Percentiles rank a stretch among this genome's conserved stretches.
Evolutionary conservation across 2,113 vertebrate genomes (phyloP).

Genomic region (Coptodon rendalli): DNA sequence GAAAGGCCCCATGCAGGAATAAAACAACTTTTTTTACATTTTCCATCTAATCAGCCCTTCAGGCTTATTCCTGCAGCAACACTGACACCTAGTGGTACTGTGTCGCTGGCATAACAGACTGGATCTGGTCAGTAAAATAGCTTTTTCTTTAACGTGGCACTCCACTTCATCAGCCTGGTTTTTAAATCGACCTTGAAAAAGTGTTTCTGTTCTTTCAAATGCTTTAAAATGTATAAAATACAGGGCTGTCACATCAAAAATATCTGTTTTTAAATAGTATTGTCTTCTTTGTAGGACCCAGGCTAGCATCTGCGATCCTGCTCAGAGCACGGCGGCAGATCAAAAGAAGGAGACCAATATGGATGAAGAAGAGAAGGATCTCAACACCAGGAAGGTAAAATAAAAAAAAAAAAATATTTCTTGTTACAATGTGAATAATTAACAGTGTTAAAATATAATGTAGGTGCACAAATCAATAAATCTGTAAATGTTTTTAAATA

Average conservation of each 20-base stretch:
- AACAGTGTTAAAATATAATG: not conserved
- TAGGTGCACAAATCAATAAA: not conserved
- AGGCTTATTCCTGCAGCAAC: not conserved
- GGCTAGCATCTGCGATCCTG: conserved; percentile 41
- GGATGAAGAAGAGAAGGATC: conserved; percentile 75
- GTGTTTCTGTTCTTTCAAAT: not conserved
- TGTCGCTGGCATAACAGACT: not conserved
- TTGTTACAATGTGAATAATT: not conserved
- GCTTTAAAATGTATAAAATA: not conserved
- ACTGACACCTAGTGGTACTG: not conserved
- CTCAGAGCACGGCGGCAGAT: conserved; percentile 31
- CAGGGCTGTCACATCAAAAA: not conserved
- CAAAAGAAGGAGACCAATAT: conserved; percentile 65
- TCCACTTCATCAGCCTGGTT: not conserved
- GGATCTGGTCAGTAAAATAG: not conserved
- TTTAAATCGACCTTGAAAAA: not conserved
- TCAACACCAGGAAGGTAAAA: conserved; percentile 85
- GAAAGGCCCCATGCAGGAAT: not conserved
- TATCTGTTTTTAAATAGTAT: not conserved
- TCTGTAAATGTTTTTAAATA: not conserved
- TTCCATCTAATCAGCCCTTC: not conserved
- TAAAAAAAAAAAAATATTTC: not conserved
- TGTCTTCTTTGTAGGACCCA: conserved; percentile 3
- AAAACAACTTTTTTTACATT: not conserved
- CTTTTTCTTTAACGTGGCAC: not conserved